Conservation (phyloP, 2,888 invertebrate genomes). For the Drosophila diplacantha region DNA sequence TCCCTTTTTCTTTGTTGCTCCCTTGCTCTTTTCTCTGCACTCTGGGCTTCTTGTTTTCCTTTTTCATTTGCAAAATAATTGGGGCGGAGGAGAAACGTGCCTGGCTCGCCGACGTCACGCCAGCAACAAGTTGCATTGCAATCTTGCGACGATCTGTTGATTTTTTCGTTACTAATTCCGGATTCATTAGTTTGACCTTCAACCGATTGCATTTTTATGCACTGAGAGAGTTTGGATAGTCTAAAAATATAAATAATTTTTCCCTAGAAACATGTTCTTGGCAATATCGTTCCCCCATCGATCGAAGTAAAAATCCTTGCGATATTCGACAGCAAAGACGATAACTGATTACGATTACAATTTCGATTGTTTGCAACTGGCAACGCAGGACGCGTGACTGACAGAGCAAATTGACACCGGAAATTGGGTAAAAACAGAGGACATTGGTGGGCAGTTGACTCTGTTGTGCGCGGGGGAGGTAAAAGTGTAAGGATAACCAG, state of each 20-base stretch:
- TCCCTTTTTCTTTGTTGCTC: neutral
- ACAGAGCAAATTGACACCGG: constrained; percentile 37
- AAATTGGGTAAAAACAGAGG: constrained; percentile 26
- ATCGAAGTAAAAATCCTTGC: neutral
- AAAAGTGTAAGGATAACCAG: constrained; percentile 6
- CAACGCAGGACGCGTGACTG: constrained; percentile 5
- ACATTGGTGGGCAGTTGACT: constrained; percentile 25
- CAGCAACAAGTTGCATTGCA: constrained; percentile 10
- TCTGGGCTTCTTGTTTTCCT: neutral
- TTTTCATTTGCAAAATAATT: constrained; percentile 4
- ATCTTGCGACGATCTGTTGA: neutral
- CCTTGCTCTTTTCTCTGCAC: neutral
- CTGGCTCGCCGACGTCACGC: constrained; percentile 1
- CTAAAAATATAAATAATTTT: neutral
- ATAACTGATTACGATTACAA: constrained; percentile 4
- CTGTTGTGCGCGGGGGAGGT: neutral
- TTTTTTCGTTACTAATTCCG: constrained; percentile 5
- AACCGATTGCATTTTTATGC: neutral
- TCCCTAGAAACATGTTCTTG: neutral
- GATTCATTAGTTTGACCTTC: constrained; percentile 5
- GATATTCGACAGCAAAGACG: neutral
- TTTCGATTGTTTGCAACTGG: constrained; percentile 1
- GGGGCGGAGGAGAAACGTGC: constrained; percentile 5
- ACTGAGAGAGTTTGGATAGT: neutral
- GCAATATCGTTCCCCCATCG: neutral